Conservation (phyloP, 2,113 vertebrate genomes). For the Dicentrarchus labrax region DNA sequence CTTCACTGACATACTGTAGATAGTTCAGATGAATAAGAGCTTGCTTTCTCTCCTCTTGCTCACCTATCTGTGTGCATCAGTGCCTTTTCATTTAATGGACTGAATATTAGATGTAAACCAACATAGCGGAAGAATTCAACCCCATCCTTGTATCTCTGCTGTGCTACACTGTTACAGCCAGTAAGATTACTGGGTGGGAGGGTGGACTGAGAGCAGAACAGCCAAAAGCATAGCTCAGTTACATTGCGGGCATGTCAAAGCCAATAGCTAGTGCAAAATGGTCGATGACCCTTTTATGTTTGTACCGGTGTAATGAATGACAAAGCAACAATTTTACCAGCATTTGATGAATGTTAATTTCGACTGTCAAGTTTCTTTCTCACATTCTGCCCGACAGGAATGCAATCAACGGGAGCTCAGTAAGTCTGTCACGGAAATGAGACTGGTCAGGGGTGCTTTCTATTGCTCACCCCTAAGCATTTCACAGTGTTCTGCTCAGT, state of each 20-base stretch:
- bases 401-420: background rate
- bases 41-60: conserved; percentile 59
- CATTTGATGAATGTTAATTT: conserved; percentile 6
- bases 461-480: background rate
- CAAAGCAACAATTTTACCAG: conserved; percentile 7
- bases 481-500: background rate
- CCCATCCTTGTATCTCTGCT: conserved; percentile 10
- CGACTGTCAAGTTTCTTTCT: background rate
- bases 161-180: conserved; percentile 10
- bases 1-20: conserved; percentile 66
- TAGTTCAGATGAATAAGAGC: conserved; percentile 57
- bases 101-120: conserved; percentile 49
- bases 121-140: conserved; percentile 17
- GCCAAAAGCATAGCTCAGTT: conserved; percentile 23
- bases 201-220: conserved; percentile 15
- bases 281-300: conserved; percentile 36
- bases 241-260: conserved; percentile 27
- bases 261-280: conserved; percentile 29
- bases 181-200: conserved; percentile 8
- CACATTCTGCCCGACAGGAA: conserved; percentile 1
- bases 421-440: background rate
- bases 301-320: background rate
- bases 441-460: background rate
- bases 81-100: conserved; percentile 46
- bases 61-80: conserved; percentile 40